phyloP scores from a whole-genome alignment of 2,888 invertebrate genomes.

The Erebia ligea region DNA sequence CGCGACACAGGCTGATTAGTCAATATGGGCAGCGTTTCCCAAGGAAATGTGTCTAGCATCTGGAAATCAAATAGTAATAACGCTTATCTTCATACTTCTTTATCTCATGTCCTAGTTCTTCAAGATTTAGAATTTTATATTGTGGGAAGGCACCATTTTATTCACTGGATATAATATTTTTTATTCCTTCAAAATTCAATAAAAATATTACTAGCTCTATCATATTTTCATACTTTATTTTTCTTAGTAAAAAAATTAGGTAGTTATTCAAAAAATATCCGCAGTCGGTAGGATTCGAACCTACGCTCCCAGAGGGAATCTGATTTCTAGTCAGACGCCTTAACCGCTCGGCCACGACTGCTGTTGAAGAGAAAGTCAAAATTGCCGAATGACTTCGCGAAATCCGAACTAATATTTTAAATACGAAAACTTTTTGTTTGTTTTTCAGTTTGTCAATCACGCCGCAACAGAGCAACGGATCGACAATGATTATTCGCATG shows the following conservation, averaged over 20 bases:
- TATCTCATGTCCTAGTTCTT: too few relatives aligned
- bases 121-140: too few relatives aligned
- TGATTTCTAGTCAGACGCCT: slow-evolving; percentile 95
- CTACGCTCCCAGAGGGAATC: slow-evolving; percentile 95
- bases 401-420: too few relatives aligned
- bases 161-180: too few relatives aligned
- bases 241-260: background rate
- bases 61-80: slow-evolving; percentile 49
- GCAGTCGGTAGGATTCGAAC: slow-evolving; percentile 95
- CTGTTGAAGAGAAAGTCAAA: slow-evolving; percentile 46
- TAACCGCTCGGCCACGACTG: slow-evolving; percentile 95
- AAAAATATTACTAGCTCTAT: background rate
- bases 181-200: too few relatives aligned
- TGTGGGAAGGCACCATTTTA: too few relatives aligned
- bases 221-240: background rate
- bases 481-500: too few relatives aligned
- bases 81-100: too few relatives aligned
- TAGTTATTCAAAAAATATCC: slow-evolving; percentile 50
- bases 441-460: too few relatives aligned
- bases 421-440: too few relatives aligned
- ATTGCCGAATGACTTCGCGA: background rate
- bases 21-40: slow-evolving; percentile 89
- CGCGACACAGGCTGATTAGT: slow-evolving; percentile 87
- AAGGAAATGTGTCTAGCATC: slow-evolving; percentile 90
- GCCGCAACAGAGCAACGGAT: too few relatives aligned